phyloP scores from a whole-genome alignment of 2,113 vertebrate species.

The Zosterops borbonicus region DNA sequence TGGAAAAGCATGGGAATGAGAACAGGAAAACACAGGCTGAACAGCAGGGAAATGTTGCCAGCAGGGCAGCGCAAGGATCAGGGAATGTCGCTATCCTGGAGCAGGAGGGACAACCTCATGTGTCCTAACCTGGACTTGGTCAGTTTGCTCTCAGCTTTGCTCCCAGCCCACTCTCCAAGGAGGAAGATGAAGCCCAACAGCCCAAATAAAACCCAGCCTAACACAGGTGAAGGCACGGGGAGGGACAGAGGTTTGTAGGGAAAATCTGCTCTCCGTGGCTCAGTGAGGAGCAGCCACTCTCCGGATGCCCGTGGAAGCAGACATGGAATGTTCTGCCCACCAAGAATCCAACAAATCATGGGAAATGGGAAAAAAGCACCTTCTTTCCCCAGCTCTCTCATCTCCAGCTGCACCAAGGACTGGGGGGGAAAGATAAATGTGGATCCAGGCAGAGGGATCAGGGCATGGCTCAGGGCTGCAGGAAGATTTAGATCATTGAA shows the following conservation, averaged over 20 bases:
- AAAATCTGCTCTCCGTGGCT: background rate
- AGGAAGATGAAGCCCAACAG: background rate
- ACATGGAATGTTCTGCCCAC: background rate
- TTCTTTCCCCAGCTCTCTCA: background rate
- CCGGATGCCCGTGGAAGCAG: accelerated
- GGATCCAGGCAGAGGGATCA: background rate
- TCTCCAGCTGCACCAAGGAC: background rate
- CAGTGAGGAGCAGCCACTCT: background rate
- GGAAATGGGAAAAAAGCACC: background rate
- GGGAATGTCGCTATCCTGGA: accelerated
- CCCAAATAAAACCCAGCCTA: background rate
- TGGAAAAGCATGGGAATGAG: background rate
- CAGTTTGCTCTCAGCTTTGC: accelerated
- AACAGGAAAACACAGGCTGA: background rate
- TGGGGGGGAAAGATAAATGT: background rate
- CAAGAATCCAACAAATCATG: background rate
- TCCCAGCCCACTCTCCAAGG: background rate
- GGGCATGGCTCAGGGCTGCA: background rate
- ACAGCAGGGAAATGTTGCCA: background rate
- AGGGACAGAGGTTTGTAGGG: accelerated
- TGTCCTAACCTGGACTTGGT: background rate
- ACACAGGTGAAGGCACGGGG: background rate
- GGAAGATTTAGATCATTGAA: constrained; percentile 14
- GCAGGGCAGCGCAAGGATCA: background rate
- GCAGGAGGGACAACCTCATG: too few relatives aligned